Evolutionary conservation across 2,797 vertebrate genomes (phyloP).

Genomic region (Kryptopterus vitreolus): DNA sequence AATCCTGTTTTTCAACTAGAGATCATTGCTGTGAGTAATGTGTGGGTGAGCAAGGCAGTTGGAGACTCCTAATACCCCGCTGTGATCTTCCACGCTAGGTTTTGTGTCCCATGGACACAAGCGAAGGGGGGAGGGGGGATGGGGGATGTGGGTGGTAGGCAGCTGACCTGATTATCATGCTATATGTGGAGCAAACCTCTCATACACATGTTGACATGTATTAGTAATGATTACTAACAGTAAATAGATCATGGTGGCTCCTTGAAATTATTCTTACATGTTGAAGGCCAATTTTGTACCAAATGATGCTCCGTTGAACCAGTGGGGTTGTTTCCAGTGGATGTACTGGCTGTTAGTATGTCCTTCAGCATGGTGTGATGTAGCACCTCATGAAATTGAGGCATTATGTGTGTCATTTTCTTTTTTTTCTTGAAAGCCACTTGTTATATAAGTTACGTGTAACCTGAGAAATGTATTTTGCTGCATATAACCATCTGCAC

Average conservation of each 20-base stretch:
- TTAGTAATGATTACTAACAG: not conserved
- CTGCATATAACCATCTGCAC: not conserved
- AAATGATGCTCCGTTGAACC: not conserved
- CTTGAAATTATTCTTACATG: not conserved
- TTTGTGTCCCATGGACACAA: slow-evolving; percentile 29
- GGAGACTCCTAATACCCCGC: slow-evolving; percentile 47
- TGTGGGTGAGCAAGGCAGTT: slow-evolving; percentile 45
- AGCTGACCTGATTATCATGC: slow-evolving; percentile 33
- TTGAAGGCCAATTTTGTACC: not conserved
- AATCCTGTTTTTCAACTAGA: slow-evolving; percentile 53
- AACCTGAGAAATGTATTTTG: not conserved
- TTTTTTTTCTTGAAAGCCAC: not conserved
- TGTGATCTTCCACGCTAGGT: slow-evolving; percentile 30
- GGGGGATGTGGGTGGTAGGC: slow-evolving; percentile 36
- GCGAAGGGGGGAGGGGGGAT: no score
- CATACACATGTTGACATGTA: not conserved
- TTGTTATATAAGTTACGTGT: not conserved
- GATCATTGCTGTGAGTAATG: slow-evolving; percentile 48
- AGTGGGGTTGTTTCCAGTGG: not conserved
- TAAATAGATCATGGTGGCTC: not conserved
- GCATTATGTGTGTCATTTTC: not conserved
- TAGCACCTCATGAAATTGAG: not conserved
- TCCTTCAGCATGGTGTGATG: not conserved
- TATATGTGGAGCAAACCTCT: slow-evolving; percentile 36
- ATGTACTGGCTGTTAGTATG: not conserved